These are phyloP conservation scores for Eulemur albifrons DNA, from an alignment of 2,797 vertebrate genomes.

Conservation along the genomic window DNA sequence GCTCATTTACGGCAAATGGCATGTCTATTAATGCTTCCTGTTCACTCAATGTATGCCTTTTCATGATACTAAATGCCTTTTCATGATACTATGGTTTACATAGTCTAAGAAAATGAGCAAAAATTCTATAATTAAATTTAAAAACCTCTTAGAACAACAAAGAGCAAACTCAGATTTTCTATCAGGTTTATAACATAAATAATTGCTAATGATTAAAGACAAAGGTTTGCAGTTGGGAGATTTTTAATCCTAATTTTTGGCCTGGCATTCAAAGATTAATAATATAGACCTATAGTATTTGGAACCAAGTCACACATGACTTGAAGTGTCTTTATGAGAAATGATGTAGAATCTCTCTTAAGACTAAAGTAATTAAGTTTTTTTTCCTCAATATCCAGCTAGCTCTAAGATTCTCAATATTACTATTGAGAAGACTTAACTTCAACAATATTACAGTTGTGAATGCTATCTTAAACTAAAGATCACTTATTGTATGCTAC, in stretches of 20 bases:
- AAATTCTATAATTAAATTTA: neutral
- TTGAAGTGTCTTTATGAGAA: constrained; percentile 60
- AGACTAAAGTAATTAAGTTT: constrained; percentile 52
- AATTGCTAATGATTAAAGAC: constrained; percentile 44
- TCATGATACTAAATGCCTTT: neutral
- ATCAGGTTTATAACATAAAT: neutral
- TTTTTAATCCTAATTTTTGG: constrained; percentile 51
- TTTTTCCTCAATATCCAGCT: constrained; percentile 35
- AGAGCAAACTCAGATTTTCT: neutral
- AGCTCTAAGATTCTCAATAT: constrained; percentile 35
- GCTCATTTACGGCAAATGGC: neutral
- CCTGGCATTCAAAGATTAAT: constrained; percentile 63
- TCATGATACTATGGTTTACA: neutral
- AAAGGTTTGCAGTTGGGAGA: constrained; percentile 16
- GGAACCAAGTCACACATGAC: constrained; percentile 62
- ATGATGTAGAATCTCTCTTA: constrained; percentile 52
- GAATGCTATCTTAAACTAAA: constrained; percentile 35
- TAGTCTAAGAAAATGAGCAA: neutral
- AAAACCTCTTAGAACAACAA: neutral
- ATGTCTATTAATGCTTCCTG: neutral
- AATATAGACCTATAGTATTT: constrained; percentile 52
- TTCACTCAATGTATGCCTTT: neutral
- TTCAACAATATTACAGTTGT: neutral
- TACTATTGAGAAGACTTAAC: constrained; percentile 26
- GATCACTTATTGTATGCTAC: constrained; percentile 29